A percentile compares a stretch with the other conserved stretches of the same genome.
These are phyloP conservation scores for Neodiprion pinetum DNA, from an alignment of 1,140 invertebrate genomes.

Conservation along the genomic window DNA sequence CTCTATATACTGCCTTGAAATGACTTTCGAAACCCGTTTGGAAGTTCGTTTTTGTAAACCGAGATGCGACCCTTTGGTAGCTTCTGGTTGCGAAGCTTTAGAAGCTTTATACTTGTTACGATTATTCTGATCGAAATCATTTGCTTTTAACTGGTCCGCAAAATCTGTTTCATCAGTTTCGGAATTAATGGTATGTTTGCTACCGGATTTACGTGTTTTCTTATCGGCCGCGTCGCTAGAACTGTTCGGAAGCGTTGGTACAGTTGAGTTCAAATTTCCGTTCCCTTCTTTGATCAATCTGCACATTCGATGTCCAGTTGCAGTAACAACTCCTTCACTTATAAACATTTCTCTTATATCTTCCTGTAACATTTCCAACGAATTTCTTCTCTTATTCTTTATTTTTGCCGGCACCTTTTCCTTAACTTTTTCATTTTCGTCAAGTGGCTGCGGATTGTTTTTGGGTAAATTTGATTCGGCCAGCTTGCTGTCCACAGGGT, in stretches of 20 bases:
- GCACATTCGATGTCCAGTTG: conserved; percentile 56
- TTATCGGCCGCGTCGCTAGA: background rate
- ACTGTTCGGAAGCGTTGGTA: conserved; percentile 13
- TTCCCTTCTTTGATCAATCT: conserved; percentile 43
- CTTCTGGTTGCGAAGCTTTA: background rate
- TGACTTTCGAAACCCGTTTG: background rate
- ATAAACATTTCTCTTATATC: conserved; percentile 75
- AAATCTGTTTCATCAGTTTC: background rate
- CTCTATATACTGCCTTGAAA: conserved; percentile 27
- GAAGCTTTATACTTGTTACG: background rate
- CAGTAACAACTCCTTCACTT: conserved; percentile 66
- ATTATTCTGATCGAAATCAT: background rate
- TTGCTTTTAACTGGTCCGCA: background rate
- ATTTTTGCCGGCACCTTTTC: conserved; percentile 28
- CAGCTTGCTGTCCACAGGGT: conserved; percentile 38
- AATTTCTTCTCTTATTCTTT: conserved; percentile 51
- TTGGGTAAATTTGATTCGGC: conserved; percentile 49
- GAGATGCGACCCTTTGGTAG: background rate
- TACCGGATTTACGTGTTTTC: background rate
- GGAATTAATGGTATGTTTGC: background rate
- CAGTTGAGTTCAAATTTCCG: conserved; percentile 18
- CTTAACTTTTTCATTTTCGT: conserved; percentile 35
- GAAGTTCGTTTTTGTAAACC: background rate
- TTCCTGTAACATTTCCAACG: conserved; percentile 69
- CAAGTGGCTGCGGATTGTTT: conserved; percentile 49